phyloP scores from a whole-genome alignment of 2,113 vertebrate species.

The Lasiurus cinereus region DNA sequence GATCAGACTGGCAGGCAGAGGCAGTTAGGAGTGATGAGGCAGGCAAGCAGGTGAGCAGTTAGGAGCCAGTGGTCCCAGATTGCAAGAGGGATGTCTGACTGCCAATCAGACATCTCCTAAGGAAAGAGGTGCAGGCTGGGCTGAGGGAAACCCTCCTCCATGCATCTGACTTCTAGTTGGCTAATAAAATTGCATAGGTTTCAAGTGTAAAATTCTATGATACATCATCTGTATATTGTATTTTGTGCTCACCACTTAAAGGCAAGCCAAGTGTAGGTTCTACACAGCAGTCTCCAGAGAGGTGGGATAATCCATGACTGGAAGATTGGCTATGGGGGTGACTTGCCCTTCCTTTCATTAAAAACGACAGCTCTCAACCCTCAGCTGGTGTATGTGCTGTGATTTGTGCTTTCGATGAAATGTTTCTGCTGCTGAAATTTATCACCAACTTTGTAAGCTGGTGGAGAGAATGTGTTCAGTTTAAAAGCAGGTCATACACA shows the following conservation, averaged over 20 bases:
- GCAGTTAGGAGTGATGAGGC: too few species aligned
- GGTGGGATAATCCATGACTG: not conserved
- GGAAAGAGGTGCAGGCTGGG: too few species aligned
- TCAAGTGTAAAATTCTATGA: not conserved
- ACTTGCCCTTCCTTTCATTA: not conserved
- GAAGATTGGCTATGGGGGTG: not conserved
- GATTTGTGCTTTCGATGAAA: not conserved
- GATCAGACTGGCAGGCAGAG: too few species aligned
- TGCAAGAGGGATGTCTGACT: too few species aligned
- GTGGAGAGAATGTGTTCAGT: not conserved
- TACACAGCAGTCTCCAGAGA: not conserved
- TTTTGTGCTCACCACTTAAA: not conserved
- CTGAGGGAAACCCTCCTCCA: too few species aligned
- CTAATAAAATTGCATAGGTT: not conserved
- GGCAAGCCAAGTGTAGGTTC: not conserved
- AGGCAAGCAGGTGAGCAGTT: too few species aligned
- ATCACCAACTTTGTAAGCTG: not conserved
- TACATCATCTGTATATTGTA: not conserved
- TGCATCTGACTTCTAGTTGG: not conserved
- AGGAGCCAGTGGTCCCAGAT: too few species aligned
- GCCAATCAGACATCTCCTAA: too few species aligned
- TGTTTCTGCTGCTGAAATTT: slow-evolving; percentile 20
- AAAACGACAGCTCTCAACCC: not conserved
- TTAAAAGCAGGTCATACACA: not conserved
- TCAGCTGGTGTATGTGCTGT: not conserved